Evolutionary conservation across 2,113 vertebrate genomes (phyloP).

Genomic region (Donacobius atricapilla): DNA sequence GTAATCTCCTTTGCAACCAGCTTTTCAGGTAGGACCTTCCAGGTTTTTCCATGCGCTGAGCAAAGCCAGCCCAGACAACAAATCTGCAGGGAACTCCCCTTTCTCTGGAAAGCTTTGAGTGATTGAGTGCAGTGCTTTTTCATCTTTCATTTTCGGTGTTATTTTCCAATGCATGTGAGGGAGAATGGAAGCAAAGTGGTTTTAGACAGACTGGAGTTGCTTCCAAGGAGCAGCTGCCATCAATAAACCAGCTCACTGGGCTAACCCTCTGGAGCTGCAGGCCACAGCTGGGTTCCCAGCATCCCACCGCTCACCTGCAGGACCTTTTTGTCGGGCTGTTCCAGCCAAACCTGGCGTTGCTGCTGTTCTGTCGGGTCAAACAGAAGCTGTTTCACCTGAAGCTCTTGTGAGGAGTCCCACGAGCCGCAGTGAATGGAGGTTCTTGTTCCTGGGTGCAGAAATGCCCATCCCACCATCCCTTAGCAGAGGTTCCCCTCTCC

Average conservation of each 20-base stretch:
- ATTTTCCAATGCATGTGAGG: rapidly evolving
- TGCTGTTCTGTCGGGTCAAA: neutral
- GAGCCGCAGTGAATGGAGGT: neutral
- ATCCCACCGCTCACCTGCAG: neutral
- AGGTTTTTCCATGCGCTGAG: neutral
- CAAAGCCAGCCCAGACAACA: neutral
- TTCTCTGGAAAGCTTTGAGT: neutral
- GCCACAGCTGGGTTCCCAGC: no score
- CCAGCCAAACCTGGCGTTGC: neutral
- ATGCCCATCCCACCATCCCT: rapidly evolving
- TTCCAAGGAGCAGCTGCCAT: neutral
- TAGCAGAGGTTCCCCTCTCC: neutral
- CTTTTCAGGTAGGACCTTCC: neutral
- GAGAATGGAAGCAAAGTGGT: no score
- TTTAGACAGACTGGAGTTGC: neutral
- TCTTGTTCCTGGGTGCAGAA: neutral
- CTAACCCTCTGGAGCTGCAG: rapidly evolving
- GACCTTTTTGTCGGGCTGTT: rapidly evolving
- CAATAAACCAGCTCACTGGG: rapidly evolving
- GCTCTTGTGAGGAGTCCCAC: neutral
- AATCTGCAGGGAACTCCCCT: neutral
- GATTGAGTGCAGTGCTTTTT: neutral
- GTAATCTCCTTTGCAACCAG: neutral
- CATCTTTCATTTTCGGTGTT: neutral
- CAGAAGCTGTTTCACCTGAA: neutral